Evolutionary conservation across 2,888 invertebrate species (phyloP), one percentile per base, ranked within the genome.

Genomic region (Didymodactylos carnosus): DNA sequence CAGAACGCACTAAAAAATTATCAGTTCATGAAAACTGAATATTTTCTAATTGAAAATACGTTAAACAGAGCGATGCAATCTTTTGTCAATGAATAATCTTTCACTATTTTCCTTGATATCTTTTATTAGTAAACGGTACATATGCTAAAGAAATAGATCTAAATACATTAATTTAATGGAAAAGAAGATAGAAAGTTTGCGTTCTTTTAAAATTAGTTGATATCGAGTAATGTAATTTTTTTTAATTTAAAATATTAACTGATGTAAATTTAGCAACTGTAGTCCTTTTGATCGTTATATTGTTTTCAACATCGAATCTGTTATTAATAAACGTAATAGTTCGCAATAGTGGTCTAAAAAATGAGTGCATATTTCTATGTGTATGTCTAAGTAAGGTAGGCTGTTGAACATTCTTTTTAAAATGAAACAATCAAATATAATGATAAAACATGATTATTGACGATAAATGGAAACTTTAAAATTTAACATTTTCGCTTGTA

Each of bases 191-290:
- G 25, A n/a, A n/a, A 4, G 8, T n/a, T 11, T 62, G 43, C 10
- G 39, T 7, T 19, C 70, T 29, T 27, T 72, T 25, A 39, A n/a
- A 53, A 73, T 39, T 76, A 27, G 19, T 75, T 27, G 8, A n/a
- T 43, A 78, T 86, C 94, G 85, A 91, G 97, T 83, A 90, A 91
- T 11, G 92, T 97, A 98, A 84, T 95, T 95, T 85, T 97, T 97
- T 84, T 98, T 99, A 77, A 98, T 91, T 86, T 99, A 97, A 3
- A 95, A 93, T 92, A 97, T 97, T 76, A 98, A 91, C 76, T 94
- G 92, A 85, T 98, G 98, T 80, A 95, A 93, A 82, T 97, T 97
- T 6, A 95, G 92, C 73, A 98, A 87, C 82, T 95, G 93, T 11
- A 91, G 90, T 77, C 84, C 80, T 72, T 84, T 83, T 71, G 85